Evolutionary conservation across 1,140 invertebrate species (phyloP).

Genomic region (Drosophila leontia): DNA sequence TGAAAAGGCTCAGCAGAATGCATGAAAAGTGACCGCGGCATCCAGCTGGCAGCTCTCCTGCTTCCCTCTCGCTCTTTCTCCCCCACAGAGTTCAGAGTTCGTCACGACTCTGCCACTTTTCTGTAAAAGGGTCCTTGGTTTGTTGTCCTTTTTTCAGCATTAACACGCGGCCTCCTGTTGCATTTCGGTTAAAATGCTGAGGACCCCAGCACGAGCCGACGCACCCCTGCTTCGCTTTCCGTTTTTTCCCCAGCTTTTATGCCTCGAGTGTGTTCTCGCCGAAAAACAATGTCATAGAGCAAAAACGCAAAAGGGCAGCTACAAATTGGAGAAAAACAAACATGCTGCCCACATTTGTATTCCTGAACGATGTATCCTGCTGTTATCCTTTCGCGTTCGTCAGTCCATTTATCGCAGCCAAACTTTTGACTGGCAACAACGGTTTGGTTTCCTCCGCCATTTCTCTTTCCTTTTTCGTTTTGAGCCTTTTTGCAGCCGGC

Average conservation of each 20-base stretch:
- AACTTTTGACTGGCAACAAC: conserved; percentile 48
- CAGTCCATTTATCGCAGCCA: conserved; percentile 54
- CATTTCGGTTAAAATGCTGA: conserved; percentile 59
- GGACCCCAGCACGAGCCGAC: conserved; percentile 6
- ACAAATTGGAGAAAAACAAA: conserved; percentile 55
- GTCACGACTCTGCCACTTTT: conserved; percentile 62
- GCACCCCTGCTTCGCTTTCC: not conserved
- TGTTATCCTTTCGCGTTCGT: conserved; percentile 59
- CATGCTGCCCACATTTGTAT: conserved; percentile 47
- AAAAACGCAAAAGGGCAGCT: conserved; percentile 46
- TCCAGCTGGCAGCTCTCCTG: conserved; percentile 34
- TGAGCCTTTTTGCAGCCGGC: conserved; percentile 15
- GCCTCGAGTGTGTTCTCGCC: conserved; percentile 42
- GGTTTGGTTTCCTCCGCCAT: conserved; percentile 21
- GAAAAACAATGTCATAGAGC: conserved; percentile 40
- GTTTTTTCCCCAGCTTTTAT: conserved; percentile 37
- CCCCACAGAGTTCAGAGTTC: conserved; percentile 46
- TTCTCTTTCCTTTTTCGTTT: not conserved
- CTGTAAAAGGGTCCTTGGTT: conserved; percentile 47
- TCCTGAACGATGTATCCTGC: conserved; percentile 36
- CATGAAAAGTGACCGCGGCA: conserved; percentile 61
- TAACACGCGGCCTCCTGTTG: conserved; percentile 71
- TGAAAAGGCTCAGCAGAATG: conserved; percentile 59
- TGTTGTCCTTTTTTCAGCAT: conserved; percentile 63
- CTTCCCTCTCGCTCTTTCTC: not conserved